These are phyloP conservation scores for Schizaphis graminum DNA, from an alignment of 2,888 invertebrate genomes.

Conservation along the genomic window DNA sequence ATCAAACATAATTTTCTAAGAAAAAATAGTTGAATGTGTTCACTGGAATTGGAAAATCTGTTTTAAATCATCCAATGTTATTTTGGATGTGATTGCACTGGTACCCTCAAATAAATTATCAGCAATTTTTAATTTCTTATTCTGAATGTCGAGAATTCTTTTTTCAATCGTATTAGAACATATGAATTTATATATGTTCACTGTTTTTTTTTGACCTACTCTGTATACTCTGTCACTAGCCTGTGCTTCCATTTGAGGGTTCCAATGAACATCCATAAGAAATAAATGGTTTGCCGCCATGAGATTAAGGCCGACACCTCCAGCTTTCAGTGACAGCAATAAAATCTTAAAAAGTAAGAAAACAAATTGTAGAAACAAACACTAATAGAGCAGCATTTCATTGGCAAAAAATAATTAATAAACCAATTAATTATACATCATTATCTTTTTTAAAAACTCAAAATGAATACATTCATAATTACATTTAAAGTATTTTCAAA, in stretches of 20 bases:
- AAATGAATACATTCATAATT: background rate
- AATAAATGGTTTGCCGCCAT: conserved; percentile 85
- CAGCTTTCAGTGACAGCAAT: background rate
- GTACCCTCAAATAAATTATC: background rate
- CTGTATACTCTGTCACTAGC: conserved; percentile 95
- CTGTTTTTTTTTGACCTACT: conserved; percentile 87
- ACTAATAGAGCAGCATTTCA: background rate
- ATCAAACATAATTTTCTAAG: background rate
- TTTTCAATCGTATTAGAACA: conserved; percentile 89
- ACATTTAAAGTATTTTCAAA: background rate
- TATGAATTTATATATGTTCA: conserved; percentile 88
- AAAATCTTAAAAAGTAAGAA: background rate
- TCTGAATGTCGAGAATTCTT: background rate
- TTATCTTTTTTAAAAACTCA: background rate
- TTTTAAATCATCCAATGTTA: background rate
- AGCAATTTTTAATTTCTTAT: background rate
- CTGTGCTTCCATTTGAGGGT: conserved; percentile 94
- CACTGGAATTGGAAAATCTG: background rate
- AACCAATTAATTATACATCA: background rate
- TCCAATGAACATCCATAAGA: conserved; percentile 93
- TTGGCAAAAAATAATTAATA: background rate
- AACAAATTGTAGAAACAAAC: background rate
- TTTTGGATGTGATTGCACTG: background rate
- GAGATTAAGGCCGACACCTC: background rate
- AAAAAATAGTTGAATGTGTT: background rate